phyloP scores from a whole-genome alignment of 2,888 invertebrate genomes.

The Tenthredo distinguenda region DNA sequence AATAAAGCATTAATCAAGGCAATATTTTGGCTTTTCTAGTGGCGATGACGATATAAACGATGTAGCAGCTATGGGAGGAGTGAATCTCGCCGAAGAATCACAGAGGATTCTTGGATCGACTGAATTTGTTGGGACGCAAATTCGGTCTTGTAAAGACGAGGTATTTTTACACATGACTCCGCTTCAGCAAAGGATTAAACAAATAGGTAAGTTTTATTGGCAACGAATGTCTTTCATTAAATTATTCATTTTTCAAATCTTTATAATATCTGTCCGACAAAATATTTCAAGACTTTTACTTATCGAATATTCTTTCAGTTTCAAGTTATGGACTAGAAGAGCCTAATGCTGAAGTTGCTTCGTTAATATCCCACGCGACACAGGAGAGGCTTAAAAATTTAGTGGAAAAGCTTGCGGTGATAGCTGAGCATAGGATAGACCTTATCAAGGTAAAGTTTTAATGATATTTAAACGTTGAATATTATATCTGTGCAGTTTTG shows the following conservation, averaged over 20 bases:
- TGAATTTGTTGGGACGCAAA: conserved; percentile 93
- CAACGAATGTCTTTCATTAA: neutral
- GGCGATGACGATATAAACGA: conserved; percentile 99
- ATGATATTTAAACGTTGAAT: neutral
- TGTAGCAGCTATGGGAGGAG: conserved; percentile 99
- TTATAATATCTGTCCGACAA: neutral
- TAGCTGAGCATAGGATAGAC: conserved; percentile 97
- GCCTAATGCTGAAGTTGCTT: conserved; percentile 91
- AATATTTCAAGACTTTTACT: neutral
- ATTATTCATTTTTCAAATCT: neutral
- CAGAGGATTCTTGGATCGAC: conserved; percentile 95
- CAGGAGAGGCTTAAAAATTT: conserved; percentile 95
- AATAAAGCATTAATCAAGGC: neutral
- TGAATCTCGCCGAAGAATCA: conserved; percentile 97
- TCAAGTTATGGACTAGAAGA: conserved; percentile 89
- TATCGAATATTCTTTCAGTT: conserved; percentile 75
- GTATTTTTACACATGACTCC: conserved; percentile 89
- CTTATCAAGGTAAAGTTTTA: conserved; percentile 86
- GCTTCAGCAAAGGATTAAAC: conserved; percentile 88
- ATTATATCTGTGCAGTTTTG: neutral
- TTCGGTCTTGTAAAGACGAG: conserved; percentile 95
- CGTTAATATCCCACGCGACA: conserved; percentile 94
- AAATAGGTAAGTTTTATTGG: conserved; percentile 80
- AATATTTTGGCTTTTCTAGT: conserved; percentile 79
- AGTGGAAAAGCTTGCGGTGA: conserved; percentile 93